Evolutionary conservation across 2,113 vertebrate species (phyloP).

Genomic region (Morphnarchus princeps): DNA sequence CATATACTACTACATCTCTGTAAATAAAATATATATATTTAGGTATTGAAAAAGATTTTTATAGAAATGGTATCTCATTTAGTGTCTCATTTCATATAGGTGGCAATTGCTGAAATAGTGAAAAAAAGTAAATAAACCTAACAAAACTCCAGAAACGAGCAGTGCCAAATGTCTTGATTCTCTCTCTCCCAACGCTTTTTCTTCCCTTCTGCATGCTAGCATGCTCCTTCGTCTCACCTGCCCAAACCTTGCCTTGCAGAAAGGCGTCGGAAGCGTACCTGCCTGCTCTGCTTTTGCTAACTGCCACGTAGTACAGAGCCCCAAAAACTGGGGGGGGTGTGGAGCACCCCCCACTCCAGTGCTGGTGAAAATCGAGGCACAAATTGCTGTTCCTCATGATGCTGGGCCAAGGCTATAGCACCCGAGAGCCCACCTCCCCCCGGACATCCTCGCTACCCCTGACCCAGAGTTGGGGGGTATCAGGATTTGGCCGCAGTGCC

Average conservation of each 20-base stretch:
- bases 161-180: neutral
- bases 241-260: neutral
- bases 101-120: neutral
- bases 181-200: neutral
- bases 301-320: accelerated
- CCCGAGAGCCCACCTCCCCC: neutral
- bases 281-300: too few species aligned
- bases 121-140: neutral
- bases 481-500: neutral
- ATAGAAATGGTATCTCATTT: neutral
- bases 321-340: neutral
- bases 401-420: neutral
- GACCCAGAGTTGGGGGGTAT: accelerated
- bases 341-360: neutral
- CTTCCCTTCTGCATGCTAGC: neutral
- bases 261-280: accelerated
- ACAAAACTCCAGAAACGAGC: neutral
- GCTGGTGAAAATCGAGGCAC: neutral
- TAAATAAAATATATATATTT: neutral
- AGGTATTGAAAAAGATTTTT: neutral
- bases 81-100: neutral
- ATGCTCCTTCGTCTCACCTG: accelerated
- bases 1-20: neutral
- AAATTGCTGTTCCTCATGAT: neutral
- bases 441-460: accelerated